Conservation (phyloP, 2,113 vertebrate genomes). For the Nettapus auritus region DNA sequence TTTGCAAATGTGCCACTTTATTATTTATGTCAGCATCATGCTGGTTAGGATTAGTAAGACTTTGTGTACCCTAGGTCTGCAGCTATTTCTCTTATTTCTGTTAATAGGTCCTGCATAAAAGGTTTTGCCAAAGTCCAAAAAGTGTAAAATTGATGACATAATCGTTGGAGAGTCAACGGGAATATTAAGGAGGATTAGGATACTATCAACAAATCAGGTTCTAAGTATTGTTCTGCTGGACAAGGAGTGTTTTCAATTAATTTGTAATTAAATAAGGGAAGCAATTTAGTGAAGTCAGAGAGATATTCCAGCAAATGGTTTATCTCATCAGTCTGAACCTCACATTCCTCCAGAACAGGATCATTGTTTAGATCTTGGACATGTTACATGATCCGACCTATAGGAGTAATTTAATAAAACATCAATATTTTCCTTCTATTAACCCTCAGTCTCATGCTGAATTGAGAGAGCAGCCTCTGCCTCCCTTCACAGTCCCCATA, state of each 20-base stretch:
- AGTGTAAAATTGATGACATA: conserved; percentile 77
- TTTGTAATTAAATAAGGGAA: conserved; percentile 87
- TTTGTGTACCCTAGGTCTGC: not conserved
- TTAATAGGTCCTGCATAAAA: conserved; percentile 28
- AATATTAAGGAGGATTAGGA: conserved; percentile 77
- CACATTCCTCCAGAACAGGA: conserved; percentile 79
- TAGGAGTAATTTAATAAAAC: conserved; percentile 83
- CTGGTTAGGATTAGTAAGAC: not conserved
- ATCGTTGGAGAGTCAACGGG: conserved; percentile 59
- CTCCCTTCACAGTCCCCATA: not conserved
- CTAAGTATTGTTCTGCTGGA: conserved; percentile 71
- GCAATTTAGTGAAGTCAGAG: conserved; percentile 78
- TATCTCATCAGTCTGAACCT: conserved; percentile 82
- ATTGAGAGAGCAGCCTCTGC: conserved; percentile 63
- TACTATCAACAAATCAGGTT: conserved; percentile 80
- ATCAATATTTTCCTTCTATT: conserved; percentile 85
- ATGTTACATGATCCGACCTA: conserved; percentile 78
- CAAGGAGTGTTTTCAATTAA: conserved; percentile 84
- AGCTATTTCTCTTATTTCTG: conserved; percentile 18
- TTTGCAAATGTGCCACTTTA: not conserved
- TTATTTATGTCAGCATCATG: not conserved
- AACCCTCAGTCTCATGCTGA: conserved; percentile 67
- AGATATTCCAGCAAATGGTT: conserved; percentile 76
- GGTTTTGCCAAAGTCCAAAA: conserved; percentile 40
- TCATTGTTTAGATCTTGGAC: conserved; percentile 82